Percentiles rank a stretch among this genome's conserved stretches.
These are phyloP conservation scores for Drosophila greeni DNA, from an alignment of 2,888 invertebrate genomes.

Conservation along the genomic window DNA sequence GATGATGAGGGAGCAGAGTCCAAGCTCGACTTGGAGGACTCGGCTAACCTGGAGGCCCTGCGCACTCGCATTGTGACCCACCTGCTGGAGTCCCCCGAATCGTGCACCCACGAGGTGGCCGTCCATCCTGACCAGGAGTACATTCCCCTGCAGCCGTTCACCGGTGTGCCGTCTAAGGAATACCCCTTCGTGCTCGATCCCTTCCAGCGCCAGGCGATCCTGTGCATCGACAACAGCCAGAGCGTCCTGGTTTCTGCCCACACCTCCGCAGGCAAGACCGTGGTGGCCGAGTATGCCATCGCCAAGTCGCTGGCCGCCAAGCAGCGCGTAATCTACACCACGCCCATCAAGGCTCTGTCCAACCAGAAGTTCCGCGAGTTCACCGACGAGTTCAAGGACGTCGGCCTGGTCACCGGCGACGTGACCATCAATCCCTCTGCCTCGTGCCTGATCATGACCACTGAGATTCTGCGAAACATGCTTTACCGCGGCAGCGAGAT, in stretches of 20 bases:
- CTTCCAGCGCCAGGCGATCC: conserved; percentile 97
- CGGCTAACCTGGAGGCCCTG: conserved; percentile 87
- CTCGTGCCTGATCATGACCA: conserved; percentile 99
- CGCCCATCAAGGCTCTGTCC: conserved; percentile 98
- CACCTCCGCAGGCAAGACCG: conserved; percentile 99
- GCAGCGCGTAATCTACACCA: conserved; percentile 99
- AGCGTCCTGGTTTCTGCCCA: conserved; percentile 99
- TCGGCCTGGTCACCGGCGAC: conserved; percentile 98
- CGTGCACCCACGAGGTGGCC: conserved; percentile 98
- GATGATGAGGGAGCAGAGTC: conserved; percentile 25
- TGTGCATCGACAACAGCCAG: conserved; percentile 98
- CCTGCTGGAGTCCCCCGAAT: conserved; percentile 92
- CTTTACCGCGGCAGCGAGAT: conserved; percentile 98
- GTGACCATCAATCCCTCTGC: conserved; percentile 99
- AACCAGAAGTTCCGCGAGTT: conserved; percentile 99
- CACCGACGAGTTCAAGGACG: conserved; percentile 97
- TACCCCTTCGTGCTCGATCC: conserved; percentile 97
- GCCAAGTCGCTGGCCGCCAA: conserved; percentile 95
- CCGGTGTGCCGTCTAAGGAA: conserved; percentile 89
- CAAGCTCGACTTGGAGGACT: conserved; percentile 69
- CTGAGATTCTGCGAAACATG: conserved; percentile 99
- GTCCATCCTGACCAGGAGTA: conserved; percentile 93
- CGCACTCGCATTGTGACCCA: conserved; percentile 91
- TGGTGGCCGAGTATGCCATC: conserved; percentile 98
- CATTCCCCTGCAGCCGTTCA: conserved; percentile 81